These are phyloP conservation scores for Alces alces DNA, from an alignment of 2,113 vertebrate species.

Conservation along the genomic window DNA sequence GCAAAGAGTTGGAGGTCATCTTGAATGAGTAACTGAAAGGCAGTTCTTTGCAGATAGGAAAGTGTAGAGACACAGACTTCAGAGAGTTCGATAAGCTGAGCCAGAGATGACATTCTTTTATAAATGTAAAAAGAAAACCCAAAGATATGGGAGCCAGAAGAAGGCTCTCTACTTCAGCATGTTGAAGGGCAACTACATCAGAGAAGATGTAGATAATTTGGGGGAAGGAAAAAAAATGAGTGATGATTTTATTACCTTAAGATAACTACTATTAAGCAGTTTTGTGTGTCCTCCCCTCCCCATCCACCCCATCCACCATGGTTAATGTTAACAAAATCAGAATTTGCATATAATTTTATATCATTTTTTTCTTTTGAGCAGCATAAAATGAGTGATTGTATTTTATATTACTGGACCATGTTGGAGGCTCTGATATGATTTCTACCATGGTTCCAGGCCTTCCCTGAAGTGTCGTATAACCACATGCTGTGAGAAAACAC, in stretches of 20 bases:
- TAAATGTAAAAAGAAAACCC: not conserved
- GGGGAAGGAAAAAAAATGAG: not conserved
- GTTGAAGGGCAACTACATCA: not conserved
- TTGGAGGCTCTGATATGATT: not conserved
- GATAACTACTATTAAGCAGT: not conserved
- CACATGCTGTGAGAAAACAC: not conserved
- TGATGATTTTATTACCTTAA: not conserved
- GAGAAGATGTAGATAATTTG: not conserved
- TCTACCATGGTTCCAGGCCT: not conserved
- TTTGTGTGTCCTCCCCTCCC: not conserved
- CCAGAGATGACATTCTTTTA: not conserved
- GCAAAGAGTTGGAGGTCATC: conserved; percentile 13
- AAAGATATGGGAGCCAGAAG: not conserved
- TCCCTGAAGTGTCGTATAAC: not conserved
- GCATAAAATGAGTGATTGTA: not conserved
- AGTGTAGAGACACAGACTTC: not conserved
- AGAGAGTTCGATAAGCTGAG: not conserved
- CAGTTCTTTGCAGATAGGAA: not conserved
- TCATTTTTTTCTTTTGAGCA: not conserved
- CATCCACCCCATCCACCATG: not conserved
- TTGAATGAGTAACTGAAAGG: not conserved
- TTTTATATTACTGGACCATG: not conserved
- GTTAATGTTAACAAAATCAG: not conserved
- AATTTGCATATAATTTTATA: not conserved
- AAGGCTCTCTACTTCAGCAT: not conserved